Evolutionary conservation across 1,140 invertebrate species (phyloP), one percentile per base, ranked within the genome.

Genomic region (Drosophila tsacasi): DNA sequence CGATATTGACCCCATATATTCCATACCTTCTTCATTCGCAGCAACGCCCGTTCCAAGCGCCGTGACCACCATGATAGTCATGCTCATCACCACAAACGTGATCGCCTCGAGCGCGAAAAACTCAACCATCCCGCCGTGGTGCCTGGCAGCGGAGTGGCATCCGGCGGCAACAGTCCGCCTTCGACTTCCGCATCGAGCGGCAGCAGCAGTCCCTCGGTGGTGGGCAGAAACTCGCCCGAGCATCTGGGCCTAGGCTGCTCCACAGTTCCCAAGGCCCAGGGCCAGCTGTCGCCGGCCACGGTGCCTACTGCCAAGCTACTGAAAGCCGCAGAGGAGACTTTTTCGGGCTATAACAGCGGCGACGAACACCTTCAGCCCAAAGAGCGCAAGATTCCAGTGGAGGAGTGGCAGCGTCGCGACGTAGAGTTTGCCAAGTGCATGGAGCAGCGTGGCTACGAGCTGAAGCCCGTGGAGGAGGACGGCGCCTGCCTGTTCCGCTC

Each of bases 401-500:
- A 94, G 42, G 95, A 96, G 79, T 96, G 95, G 95, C 89, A 94
- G 32, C 80, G 95, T 93, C 95, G 95, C 61, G 96, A 96, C 73
- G 92, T 94, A 62, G 94, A 94, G 83, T 97, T 97, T 93, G 96
- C 96, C 79, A 96, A 96, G 72, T 95, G 95, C 71, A 95, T 97
- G 94, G 94, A 95, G 44, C 95, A 95, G 79, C 89, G 85, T 0
- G 97, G 97, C 46, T 96, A 97, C 82, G 94, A 96, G 58, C 96
- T 99, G n/a, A 98, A 98, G 91, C 95, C 96, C 75, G 98, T 98
- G 95, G 95, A 95, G 63, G 97, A 98, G 93, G 98, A 99, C 94
- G 98, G 98, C n/a, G 97, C 98, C 27, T 99, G 98, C 93, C 93
- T 99, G 10, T 99, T 99, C 93, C 94, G 98, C 83, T 97, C 98